Percentiles rank a stretch among this genome's conserved stretches.
Evolutionary conservation across 2,888 invertebrate genomes (phyloP).

Genomic region (Tenodera sinensis): DNA sequence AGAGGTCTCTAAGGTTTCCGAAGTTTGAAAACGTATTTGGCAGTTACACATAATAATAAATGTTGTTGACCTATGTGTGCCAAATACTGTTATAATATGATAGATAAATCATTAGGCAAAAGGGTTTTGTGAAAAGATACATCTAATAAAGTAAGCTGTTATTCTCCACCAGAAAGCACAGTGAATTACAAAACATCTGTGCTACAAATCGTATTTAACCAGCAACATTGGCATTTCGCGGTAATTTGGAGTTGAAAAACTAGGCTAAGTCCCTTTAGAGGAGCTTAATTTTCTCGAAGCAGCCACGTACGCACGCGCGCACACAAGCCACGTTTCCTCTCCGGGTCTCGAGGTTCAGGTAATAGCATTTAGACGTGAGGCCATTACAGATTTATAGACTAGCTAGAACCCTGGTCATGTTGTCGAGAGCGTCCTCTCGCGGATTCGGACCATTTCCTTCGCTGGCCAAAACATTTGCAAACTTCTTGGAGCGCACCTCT

Average conservation of each 20-base stretch:
- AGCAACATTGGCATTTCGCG: neutral
- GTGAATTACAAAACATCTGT: too few species aligned
- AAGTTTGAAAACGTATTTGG: too few species aligned
- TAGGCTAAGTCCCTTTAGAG: neutral
- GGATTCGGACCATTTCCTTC: constrained; percentile 7
- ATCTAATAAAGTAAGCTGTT: too few species aligned
- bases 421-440: neutral
- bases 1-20: too few species aligned
- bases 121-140: too few species aligned
- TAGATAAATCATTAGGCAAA: too few species aligned
- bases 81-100: too few species aligned
- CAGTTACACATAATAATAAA: too few species aligned
- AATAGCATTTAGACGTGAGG: constrained; percentile 31
- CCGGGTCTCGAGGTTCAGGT: constrained; percentile 8
- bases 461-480: neutral
- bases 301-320: neutral
- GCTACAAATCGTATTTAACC: too few species aligned
- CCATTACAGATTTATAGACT: constrained; percentile 29
- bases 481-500: neutral
- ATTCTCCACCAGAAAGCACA: too few species aligned
- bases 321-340: neutral
- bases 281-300: neutral
- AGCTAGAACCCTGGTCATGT: neutral
- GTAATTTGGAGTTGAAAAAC: neutral
- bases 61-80: too few species aligned